A percentile compares a stretch with the other conserved stretches of the same genome.
These are phyloP conservation scores for Megalurothrips usitatus DNA, from an alignment of 2,888 invertebrate genomes.

Conservation along the genomic window DNA sequence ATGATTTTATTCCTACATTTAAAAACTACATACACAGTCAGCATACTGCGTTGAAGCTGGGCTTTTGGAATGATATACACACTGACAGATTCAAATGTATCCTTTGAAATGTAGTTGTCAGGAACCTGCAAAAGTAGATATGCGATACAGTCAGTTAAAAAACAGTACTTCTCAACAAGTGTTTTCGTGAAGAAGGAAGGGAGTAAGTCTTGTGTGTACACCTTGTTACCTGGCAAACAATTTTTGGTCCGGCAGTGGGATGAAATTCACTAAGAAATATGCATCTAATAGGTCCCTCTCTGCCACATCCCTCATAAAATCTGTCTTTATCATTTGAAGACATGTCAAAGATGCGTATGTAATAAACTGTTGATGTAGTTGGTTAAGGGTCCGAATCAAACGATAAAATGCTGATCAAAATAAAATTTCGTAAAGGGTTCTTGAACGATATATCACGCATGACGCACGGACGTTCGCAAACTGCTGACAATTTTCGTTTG, in stretches of 20 bases:
- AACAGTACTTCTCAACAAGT: background rate
- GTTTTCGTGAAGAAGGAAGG: background rate
- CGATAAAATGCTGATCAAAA: no score
- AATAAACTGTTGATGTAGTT: no score
- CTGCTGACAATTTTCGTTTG: no score
- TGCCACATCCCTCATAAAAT: constrained; percentile 59
- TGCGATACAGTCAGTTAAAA: background rate
- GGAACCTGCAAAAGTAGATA: constrained; percentile 57
- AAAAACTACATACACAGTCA: constrained; percentile 66
- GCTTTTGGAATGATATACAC: constrained; percentile 94
- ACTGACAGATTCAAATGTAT: constrained; percentile 88
- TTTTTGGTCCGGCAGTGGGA: constrained; percentile 74
- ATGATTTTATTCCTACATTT: constrained; percentile 1
- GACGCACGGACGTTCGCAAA: no score
- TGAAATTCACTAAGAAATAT: constrained; percentile 78
- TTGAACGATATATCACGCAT: no score
- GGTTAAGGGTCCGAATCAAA: no score
- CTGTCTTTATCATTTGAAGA: constrained; percentile 44
- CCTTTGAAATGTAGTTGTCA: constrained; percentile 84
- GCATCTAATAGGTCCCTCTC: constrained; percentile 72
- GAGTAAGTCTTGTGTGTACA: background rate
- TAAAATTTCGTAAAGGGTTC: no score
- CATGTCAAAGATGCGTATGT: no score
- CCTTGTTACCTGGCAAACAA: constrained; percentile 61
- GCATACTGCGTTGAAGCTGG: constrained; percentile 80